Conservation (phyloP, 2,113 vertebrate genomes). For the Oreochromis niloticus region DNA sequence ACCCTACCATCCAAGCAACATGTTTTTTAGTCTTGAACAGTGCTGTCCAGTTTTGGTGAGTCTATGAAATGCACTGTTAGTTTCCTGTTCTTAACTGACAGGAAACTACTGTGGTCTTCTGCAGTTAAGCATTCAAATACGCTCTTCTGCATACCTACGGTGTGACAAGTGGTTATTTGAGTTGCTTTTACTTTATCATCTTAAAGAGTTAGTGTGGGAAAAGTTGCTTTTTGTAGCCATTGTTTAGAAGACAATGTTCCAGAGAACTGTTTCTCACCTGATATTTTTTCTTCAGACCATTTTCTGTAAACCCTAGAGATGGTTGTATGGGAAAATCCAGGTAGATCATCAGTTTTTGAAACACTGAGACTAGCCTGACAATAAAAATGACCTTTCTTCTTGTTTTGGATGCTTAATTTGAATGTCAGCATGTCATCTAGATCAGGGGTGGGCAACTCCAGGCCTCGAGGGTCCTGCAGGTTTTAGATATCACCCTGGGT, state of each 20-base stretch:
- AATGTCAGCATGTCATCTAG: too few relatives aligned
- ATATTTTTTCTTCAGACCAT: not conserved
- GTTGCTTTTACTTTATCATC: not conserved
- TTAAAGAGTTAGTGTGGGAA: not conserved
- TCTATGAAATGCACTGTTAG: not conserved
- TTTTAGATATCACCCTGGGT: not conserved
- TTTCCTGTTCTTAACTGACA: not conserved
- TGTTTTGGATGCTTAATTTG: too few relatives aligned
- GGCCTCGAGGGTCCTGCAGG: not conserved
- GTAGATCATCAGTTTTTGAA: too few relatives aligned
- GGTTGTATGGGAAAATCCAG: too few relatives aligned
- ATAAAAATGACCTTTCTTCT: too few relatives aligned
- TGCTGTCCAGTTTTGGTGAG: not conserved
- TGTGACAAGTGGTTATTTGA: not conserved
- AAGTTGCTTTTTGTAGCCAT: not conserved
- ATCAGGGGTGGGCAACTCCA: too few relatives aligned
- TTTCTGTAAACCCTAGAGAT: not conserved
- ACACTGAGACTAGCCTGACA: not conserved
- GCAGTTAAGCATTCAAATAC: not conserved
- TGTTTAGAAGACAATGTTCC: not conserved
- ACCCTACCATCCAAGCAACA: not conserved
- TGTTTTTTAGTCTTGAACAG: not conserved
- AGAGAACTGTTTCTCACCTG: not conserved
- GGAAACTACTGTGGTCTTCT: not conserved
- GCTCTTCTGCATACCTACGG: not conserved